A percentile compares a stretch with the other conserved stretches of the same genome.
Conservation (phyloP, 2,797 vertebrate species). For the Neosalanx taihuensis region DNA sequence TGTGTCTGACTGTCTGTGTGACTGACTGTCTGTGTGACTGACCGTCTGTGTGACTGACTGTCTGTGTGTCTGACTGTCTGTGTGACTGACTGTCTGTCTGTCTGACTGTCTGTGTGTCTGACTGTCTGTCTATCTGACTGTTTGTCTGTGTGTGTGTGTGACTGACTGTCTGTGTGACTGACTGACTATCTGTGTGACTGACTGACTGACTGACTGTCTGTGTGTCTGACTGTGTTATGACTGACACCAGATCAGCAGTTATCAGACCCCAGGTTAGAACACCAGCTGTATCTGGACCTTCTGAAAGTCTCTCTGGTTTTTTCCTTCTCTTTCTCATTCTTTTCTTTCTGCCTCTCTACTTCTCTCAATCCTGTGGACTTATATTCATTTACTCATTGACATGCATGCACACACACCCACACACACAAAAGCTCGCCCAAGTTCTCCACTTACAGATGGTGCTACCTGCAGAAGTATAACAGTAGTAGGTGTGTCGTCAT, state of each 20-base stretch:
- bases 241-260: neutral
- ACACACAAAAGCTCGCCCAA: neutral
- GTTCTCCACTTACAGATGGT: constrained; percentile 28
- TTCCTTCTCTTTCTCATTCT: constrained; percentile 12
- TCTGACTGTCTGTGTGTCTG: too few species aligned
- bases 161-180: neutral
- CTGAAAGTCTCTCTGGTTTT: constrained; percentile 17
- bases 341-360: constrained; percentile 43
- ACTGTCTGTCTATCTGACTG: too few species aligned
- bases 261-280: neutral
- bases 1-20: too few species aligned
- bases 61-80: too few species aligned
- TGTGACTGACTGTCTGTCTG: too few species aligned
- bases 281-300: neutral
- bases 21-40: too few species aligned
- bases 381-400: neutral
- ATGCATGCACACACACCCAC: neutral
- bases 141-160: too few species aligned
- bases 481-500: constrained; percentile 69
- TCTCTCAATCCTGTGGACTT: neutral
- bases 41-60: too few species aligned
- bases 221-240: too few species aligned
- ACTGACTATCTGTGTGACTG: neutral
- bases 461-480: constrained; percentile 29
- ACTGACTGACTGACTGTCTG: too few species aligned